Evolutionary conservation across 2,797 vertebrate genomes (phyloP), one percentile per base, ranked within the genome.

Genomic region (Epinephelus coioides): DNA sequence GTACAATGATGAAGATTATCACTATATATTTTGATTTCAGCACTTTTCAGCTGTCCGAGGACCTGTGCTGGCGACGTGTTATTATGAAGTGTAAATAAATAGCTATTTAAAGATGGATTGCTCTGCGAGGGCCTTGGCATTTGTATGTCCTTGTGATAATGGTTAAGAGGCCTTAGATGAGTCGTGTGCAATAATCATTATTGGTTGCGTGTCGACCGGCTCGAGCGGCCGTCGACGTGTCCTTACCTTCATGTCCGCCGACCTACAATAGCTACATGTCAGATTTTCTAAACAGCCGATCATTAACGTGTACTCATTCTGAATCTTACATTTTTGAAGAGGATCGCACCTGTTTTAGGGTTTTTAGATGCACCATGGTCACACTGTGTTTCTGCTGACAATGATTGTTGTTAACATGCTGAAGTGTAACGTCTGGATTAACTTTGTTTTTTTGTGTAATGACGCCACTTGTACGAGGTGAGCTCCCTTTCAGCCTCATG

Each of bases 181-280:
- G 92, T 90, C 47, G 76, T 91, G 94, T 96, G 94, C 95, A 96
- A 96, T 96, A 95, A 94, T 90, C 69, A 75, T 68, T 73, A 54
- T 62, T 14, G 72, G 78, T 82, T 71, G 75, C 46, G 27, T 55
- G 8, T 65, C n/a, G 14, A 63, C 76, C 49, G 70, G 73, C 49
- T 76, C 40, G 2, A 75, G 55, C 64, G 61, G 68, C 66, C 65
- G n/a, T 71, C 13, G 19, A 3, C 18, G 60, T 34, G 64, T 80
- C 67, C 61, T 40, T 69, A 50, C 59, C 5, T 73, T 83, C 66
- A 69, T 76, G 46, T 72, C 53, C 61, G 51, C 47, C 69, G 49
- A 79, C 57, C 72, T 56, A 53, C 64, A 57, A 8, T 66, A 67
- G 70, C 57, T n/a, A 47, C 43, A 62, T 12, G 49, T 82, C 69